Evolutionary conservation across 2,113 vertebrate genomes (phyloP), one percentile per base, ranked within the genome.

Genomic region (Etia nguti): DNA sequence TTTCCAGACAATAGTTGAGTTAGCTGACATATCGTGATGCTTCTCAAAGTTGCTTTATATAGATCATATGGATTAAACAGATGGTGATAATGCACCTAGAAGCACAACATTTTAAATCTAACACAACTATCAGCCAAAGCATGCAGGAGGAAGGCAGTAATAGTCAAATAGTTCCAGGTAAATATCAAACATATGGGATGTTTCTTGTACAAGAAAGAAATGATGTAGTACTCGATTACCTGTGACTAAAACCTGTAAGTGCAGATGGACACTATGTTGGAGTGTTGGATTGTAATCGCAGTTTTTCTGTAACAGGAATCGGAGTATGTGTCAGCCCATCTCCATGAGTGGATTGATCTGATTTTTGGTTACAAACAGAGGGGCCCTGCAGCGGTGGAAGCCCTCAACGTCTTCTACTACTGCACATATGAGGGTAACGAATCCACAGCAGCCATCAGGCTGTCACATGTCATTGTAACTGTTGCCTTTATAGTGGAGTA

Each of bases 291-390:
- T 52, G 48, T 77, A 77, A 77, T 50, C 10, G 0, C 26, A 83
- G 26, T 24, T 18, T 86, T 31, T 79, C n/a, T 50, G 24, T 56
- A 2, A 41, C 85, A 99, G 98, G 98, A 99, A 93, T 99, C 98
- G 0, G 98, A 99, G 70, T 97, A 97, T 83, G 98, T 99, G 29
- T 99, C 98, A 36, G 97, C 97, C 68, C 98, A 99, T 94, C 98
- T 99, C 84, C 98, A 99, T 86, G 97, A 99, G 94, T 99, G 99
- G 99, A 98, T 99, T 82, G 98, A 99, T 94, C 96, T 99, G 90
- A 99, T 99, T 90, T 99, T 99, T 88, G 99, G 99, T 24, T 99
- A 97, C 95, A 99, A 99, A 91, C 98, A 99, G 94, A 97, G 96
- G 38, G 98, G 98, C 11, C 97, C 97, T 36, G 98, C 96, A 75